Conservation (phyloP, 1,140 invertebrate genomes). For the Drosophila subpulchrella region DNA sequence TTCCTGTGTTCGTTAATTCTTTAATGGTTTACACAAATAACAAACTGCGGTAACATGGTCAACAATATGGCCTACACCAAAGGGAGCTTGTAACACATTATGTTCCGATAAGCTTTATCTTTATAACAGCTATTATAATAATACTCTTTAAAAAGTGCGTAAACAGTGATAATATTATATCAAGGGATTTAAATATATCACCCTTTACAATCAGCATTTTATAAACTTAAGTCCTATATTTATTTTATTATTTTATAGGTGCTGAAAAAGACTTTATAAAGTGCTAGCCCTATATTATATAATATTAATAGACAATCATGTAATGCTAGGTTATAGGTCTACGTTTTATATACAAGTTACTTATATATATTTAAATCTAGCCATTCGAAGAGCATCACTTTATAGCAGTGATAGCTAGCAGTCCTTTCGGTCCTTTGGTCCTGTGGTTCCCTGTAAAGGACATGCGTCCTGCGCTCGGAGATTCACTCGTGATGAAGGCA, state of each 20-base stretch:
- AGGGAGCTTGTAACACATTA: conserved; percentile 17
- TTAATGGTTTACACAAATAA: conserved; percentile 39
- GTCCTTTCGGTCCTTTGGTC: conserved; percentile 27
- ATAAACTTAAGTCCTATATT: not conserved
- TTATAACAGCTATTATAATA: not conserved
- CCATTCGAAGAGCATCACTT: conserved; percentile 5
- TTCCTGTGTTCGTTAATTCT: conserved; percentile 23
- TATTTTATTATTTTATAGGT: conserved; percentile 3
- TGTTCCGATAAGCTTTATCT: conserved; percentile 9
- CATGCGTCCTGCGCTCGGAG: conserved; percentile 23
- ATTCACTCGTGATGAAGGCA: conserved; percentile 1
- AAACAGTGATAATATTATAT: not conserved
- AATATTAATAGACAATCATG: conserved; percentile 15
- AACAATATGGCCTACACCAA: conserved; percentile 15
- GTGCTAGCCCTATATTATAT: not conserved
- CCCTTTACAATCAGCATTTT: too few species aligned
- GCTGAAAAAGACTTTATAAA: not conserved
- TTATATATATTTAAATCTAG: not conserved
- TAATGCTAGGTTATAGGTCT: not conserved
- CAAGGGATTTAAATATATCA: not conserved
- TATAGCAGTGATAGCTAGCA: conserved; percentile 1
- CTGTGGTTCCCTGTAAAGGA: conserved; percentile 32
- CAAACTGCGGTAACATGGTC: conserved; percentile 5
- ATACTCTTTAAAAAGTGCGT: not conserved
- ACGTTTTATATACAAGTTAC: conserved; percentile 19